Evolutionary conservation across 2,888 invertebrate genomes (phyloP).

Genomic region (Heteropelma amictum): DNA sequence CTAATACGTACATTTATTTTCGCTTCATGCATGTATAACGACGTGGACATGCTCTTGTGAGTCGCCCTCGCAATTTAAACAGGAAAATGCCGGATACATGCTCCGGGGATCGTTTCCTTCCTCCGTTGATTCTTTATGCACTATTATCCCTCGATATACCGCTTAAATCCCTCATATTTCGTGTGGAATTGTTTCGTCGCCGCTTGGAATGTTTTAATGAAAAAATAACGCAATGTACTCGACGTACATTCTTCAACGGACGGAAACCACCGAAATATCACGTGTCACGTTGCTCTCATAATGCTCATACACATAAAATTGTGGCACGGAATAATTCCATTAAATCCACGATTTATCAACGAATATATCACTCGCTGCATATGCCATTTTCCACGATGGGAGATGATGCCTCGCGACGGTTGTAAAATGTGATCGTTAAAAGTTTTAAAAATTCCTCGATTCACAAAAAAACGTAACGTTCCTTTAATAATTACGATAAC

Average conservation of each 20-base stretch:
- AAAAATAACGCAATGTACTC: neutral
- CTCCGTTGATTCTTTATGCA: slow-evolving; percentile 18
- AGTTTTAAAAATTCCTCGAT: neutral
- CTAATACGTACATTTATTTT: neutral
- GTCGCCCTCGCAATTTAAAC: slow-evolving; percentile 33
- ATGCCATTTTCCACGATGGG: no score
- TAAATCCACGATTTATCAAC: no score
- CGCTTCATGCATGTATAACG: neutral
- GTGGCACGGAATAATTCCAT: no score
- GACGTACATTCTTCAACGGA: no score
- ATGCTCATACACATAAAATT: no score
- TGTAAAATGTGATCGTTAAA: neutral
- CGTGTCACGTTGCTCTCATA: no score
- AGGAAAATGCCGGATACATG: slow-evolving; percentile 42
- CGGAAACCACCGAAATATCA: no score
- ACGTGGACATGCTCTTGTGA: slow-evolving; percentile 41
- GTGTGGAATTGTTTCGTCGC: neutral
- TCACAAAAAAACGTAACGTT: neutral
- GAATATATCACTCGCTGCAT: no score
- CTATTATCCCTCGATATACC: neutral
- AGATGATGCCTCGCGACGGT: no score
- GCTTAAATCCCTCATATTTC: neutral
- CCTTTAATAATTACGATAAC: no score
- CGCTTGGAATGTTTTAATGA: neutral
- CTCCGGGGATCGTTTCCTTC: slow-evolving; percentile 36